Evolutionary conservation across 2,888 invertebrate genomes (phyloP).

Genomic region (Tipula helvola): DNA sequence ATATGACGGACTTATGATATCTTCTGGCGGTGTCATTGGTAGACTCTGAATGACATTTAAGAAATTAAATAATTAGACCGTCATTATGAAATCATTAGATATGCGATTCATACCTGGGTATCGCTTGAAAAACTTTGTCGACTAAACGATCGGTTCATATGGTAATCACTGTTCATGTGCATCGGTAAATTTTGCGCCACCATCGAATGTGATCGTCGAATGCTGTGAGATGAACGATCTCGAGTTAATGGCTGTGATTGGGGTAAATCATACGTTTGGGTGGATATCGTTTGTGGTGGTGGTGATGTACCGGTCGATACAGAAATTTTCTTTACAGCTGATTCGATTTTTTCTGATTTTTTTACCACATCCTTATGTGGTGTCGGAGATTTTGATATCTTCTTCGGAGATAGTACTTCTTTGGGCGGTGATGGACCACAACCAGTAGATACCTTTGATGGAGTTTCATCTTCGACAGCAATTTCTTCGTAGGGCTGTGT

Average conservation of each 20-base stretch:
- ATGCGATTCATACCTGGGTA: conserved; percentile 40
- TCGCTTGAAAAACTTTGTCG: conserved; percentile 54
- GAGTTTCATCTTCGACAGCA: neutral
- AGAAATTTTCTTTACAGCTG: neutral
- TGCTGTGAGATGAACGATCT: conserved; percentile 15
- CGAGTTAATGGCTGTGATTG: conserved; percentile 14
- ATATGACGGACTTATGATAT: conserved; percentile 38
- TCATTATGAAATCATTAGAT: conserved; percentile 28
- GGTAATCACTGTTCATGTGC: conserved; percentile 23
- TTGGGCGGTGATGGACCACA: conserved; percentile 50
- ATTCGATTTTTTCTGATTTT: neutral
- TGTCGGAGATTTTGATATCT: conserved; percentile 11
- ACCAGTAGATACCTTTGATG: conserved; percentile 41
- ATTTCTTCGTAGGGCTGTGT: neutral
- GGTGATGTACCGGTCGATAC: conserved; percentile 71
- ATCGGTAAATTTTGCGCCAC: conserved; percentile 25
- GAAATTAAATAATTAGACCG: neutral
- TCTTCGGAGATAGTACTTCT: conserved; percentile 26
- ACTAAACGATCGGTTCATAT: conserved; percentile 45
- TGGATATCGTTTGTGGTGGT: conserved; percentile 75
- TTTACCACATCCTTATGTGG: neutral
- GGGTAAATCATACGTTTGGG: conserved; percentile 40
- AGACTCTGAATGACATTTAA: conserved; percentile 35
- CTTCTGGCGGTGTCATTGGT: conserved; percentile 39
- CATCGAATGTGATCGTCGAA: conserved; percentile 27